Conservation (phyloP, 2,113 vertebrate species). For the Bolborhynchus lineola region DNA sequence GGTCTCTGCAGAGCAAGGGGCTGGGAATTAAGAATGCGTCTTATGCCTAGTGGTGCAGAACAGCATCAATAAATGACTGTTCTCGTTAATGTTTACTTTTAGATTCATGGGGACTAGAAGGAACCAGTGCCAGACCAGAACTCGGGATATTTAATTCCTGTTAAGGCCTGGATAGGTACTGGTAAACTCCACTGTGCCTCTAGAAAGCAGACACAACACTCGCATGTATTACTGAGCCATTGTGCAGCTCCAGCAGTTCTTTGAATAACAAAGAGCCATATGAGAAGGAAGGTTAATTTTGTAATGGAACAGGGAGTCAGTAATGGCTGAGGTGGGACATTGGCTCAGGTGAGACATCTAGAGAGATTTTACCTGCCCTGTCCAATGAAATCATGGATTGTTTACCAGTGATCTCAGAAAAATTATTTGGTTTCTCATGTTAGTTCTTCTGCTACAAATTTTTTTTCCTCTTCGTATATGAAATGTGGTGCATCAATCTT, state of each 20-base stretch:
- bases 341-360: not conserved
- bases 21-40: not conserved
- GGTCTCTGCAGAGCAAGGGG: not conserved
- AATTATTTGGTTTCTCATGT: not conserved
- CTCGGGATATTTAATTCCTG: not conserved
- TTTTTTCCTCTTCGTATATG: not conserved
- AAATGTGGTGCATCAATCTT: not conserved
- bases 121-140: not conserved
- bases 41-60: not conserved
- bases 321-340: no score
- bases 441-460: not conserved
- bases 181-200: not conserved
- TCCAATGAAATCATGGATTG: not conserved
- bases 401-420: not conserved
- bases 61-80: not conserved
- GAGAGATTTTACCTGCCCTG: not conserved
- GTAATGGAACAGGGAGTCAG: not conserved
- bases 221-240: not conserved
- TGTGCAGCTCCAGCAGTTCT: not conserved
- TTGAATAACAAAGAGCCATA: not conserved
- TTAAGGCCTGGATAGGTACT: not conserved
- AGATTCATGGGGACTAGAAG: not conserved
- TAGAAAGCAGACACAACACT: not conserved
- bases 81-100: not conserved
- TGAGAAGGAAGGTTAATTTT: not conserved